Evolutionary conservation across 2,113 vertebrate species (phyloP), one percentile per base, ranked within the genome.

Genomic region (Hiodon alosoides): DNA sequence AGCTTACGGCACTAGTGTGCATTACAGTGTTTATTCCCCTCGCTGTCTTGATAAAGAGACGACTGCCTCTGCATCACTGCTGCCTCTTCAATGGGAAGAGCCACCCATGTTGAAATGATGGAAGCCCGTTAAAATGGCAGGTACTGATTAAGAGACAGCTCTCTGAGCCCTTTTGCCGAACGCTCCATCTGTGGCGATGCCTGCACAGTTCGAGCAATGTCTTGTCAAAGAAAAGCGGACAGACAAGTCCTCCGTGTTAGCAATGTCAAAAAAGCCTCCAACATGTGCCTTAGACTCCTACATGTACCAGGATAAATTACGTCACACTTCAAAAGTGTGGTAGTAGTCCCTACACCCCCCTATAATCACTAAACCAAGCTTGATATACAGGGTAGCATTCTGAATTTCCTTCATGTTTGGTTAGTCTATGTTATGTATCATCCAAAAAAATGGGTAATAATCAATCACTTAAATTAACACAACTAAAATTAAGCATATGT

Each of bases 221-320:
- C 89, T 89, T 90, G 89, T 90, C 87, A 90, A 80, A 74, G 72
- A 81, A 31, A 83, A 86, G 82, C 79, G 87, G 87, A 81, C 83
- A 79, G 67, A 87, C 85, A 82, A 79, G 82, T 80, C 83, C 80
- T 88, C 82, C 83, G 83, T 86, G 81, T 87, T 81, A 80, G 77
- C 81, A 86, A 82, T 89, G 85, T 86, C 88, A 90, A 78, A 72
- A 73, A 55, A 73, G 65, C 83, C 83, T 13, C 83, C 80, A 86
- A 87, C 86, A 86, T 76, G 80, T 76, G 72, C 83, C 69, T 77
- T 80, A 59, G 2, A 47, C 71, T 67, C 76, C 82, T 76, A 81
- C 85, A 87, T 79, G 79, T 77, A 80, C 67, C 14, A 79, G 77
- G 80, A 80, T 88, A 87, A 86, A 88, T 85, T 82, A 85, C 31